Base-by-base conservation (phyloP, 2,888 invertebrate genomes). In the Drosophila lutescens region DNA sequence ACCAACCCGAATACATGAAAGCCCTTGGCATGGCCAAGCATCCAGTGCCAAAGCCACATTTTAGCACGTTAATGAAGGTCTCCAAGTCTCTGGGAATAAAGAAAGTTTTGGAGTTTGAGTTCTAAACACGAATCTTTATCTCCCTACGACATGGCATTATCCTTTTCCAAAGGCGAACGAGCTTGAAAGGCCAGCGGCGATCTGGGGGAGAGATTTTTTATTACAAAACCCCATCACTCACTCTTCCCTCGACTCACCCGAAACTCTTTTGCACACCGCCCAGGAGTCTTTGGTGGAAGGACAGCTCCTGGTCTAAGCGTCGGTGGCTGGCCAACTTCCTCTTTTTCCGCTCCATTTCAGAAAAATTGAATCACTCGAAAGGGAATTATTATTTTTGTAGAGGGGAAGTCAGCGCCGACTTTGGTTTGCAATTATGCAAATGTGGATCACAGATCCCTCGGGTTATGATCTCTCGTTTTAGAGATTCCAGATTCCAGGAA, bases 11-110 rank as follows among this genome's bases (percentile, higher is more conserved):
- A 90, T 97, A 95, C 78, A 94, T 94, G 91, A 98, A 97, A n/a
- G 98, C 98, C 88, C 96, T 95, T 8, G 98, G 98, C 96, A 99
- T 96, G 9, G 98, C 98, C 76, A 98, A 93, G 77, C 98, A 96
- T 0, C 99, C 99, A 0, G 98, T 98, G 2, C 98, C 98, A 66
- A 98, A 93, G 89, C 97, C 96, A 78, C 97, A 97, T 91, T 98
- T 98, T 57, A 98, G 93, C 83, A 98, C 93, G 90, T 98, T 97
- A 79, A 98, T 95, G 79, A 98, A 92, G 0, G 97, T 96, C 91
- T 97, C 97, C 47, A 62, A 8, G 36, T 89, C 79, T 4, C 89
- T 49, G 5, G 15, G 2, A 17, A 2, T 15, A 32, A 32, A n/a
- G 2, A 30, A 20, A 4, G 8, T 4, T 49, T 87, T 59, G 32